Percentiles rank a stretch among this genome's conserved stretches.
These are phyloP conservation scores for Stomorhina lunata DNA, from an alignment of 2,888 invertebrate genomes.

Conservation along the genomic window DNA sequence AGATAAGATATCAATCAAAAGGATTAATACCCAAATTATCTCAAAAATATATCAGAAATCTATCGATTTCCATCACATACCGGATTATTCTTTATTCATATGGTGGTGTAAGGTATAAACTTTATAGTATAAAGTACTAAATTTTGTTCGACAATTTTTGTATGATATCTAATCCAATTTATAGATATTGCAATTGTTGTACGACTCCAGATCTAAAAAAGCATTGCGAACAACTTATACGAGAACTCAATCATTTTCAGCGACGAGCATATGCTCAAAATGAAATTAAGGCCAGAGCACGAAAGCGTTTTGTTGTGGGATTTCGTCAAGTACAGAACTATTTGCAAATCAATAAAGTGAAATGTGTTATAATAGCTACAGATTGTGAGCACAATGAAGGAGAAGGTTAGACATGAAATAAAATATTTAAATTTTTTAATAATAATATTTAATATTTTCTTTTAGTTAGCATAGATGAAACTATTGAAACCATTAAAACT, in stretches of 20 bases:
- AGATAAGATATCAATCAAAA: no score
- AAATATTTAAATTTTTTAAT: background rate
- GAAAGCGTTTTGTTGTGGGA: slow-evolving; percentile 83
- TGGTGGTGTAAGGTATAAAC: no score
- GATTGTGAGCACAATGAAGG: slow-evolving; percentile 81
- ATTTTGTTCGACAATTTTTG: no score
- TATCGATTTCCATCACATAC: no score
- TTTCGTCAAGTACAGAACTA: slow-evolving; percentile 83
- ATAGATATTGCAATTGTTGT: slow-evolving; percentile 83
- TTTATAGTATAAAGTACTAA: no score
- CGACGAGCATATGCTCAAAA: slow-evolving; percentile 83
- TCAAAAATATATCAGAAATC: no score
- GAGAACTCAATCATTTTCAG: slow-evolving; percentile 83
- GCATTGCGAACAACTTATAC: slow-evolving; percentile 80
- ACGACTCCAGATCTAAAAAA: slow-evolving; percentile 82
- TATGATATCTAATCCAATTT: no score
- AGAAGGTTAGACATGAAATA: slow-evolving; percentile 67
- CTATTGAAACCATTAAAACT: slow-evolving; percentile 80
- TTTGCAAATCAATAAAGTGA: slow-evolving; percentile 82
- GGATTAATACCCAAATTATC: no score
- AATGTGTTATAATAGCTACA: slow-evolving; percentile 83
- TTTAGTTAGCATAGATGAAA: slow-evolving; percentile 83
- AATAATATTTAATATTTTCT: slow-evolving; percentile 43
- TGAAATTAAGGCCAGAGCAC: slow-evolving; percentile 82
- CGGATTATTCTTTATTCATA: no score